phyloP scores from a whole-genome alignment of 1,140 invertebrate species.

The Drosophila elegans region DNA sequence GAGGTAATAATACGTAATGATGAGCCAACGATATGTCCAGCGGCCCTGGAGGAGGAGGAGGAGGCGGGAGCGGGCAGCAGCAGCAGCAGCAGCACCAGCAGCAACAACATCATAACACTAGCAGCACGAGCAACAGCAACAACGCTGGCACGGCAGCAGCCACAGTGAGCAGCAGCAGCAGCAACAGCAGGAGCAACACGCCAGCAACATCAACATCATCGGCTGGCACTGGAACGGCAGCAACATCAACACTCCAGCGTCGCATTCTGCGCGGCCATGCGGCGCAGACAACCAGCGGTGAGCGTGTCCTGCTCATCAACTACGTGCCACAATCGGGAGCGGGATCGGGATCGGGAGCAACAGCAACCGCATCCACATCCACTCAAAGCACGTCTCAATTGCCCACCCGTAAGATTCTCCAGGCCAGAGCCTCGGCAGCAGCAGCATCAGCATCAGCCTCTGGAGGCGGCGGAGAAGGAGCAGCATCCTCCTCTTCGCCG shows the following conservation, averaged over 20 bases:
- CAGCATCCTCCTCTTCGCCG: slow-evolving; percentile 15
- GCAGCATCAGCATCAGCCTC: slow-evolving; percentile 58
- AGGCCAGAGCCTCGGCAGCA: slow-evolving; percentile 72
- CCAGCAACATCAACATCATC: slow-evolving; percentile 49
- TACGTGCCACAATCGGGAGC: slow-evolving; percentile 71
- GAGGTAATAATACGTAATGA: slow-evolving; percentile 85
- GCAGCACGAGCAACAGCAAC: slow-evolving; percentile 42
- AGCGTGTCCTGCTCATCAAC: slow-evolving; percentile 80
- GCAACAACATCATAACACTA: slow-evolving; percentile 35
- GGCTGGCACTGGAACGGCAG: slow-evolving; percentile 33
- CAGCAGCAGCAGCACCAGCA: slow-evolving; percentile 48
- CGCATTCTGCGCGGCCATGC: slow-evolving; percentile 78
- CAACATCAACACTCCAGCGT: slow-evolving; percentile 54
- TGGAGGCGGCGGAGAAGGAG: slow-evolving; percentile 32
- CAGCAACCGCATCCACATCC: slow-evolving; percentile 35
- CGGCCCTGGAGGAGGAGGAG: slow-evolving; percentile 80
- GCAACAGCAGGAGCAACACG: slow-evolving; percentile 49
- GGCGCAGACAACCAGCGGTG: slow-evolving; percentile 78
- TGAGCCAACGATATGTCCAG: slow-evolving; percentile 85
- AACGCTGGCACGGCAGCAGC: slow-evolving; percentile 34
- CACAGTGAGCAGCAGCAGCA: slow-evolving; percentile 49
- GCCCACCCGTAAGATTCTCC: slow-evolving; percentile 80
- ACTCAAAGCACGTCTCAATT: slow-evolving; percentile 54
- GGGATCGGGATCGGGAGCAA: slow-evolving; percentile 47
- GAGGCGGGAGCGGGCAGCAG: slow-evolving; percentile 65